A percentile compares a stretch with the other conserved stretches of the same genome.
Conservation (phyloP, 2,797 vertebrate genomes). For the Oreortyx pictus region DNA sequence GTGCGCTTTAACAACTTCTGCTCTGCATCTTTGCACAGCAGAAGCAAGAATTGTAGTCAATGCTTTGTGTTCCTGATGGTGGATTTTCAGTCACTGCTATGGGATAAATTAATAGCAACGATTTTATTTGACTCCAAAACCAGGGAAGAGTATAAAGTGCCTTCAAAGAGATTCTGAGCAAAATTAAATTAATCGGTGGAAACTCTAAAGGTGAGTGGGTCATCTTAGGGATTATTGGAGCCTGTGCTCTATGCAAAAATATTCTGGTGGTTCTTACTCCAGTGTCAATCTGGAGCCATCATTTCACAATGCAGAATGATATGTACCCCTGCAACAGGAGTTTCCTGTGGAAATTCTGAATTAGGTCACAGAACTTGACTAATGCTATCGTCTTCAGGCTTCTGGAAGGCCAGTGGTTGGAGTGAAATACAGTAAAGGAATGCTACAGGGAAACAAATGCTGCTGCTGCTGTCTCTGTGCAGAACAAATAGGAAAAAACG, state of each 20-base stretch:
- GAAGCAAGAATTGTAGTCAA: background rate
- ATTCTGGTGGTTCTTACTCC: background rate
- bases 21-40: background rate
- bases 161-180: background rate
- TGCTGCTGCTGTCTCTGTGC: background rate
- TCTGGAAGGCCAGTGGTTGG: background rate
- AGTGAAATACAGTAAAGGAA: slow-evolving; percentile 14
- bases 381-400: background rate
- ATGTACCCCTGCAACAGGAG: background rate
- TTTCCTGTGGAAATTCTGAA: slow-evolving; percentile 14
- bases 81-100: background rate
- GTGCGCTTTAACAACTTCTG: background rate
- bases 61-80: background rate
- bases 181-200: background rate
- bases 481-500: slow-evolving; percentile 47
- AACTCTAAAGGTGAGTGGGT: background rate
- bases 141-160: background rate
- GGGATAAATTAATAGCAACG: background rate
- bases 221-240: background rate
- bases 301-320: background rate
- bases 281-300: background rate
- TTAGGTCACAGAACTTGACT: background rate
- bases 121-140: background rate
- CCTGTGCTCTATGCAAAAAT: background rate
- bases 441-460: slow-evolving; percentile 13